A percentile compares a stretch with the other conserved stretches of the same genome.
Evolutionary conservation across 1,140 invertebrate species (phyloP).

Genomic region (Oreohelix idahoensis): DNA sequence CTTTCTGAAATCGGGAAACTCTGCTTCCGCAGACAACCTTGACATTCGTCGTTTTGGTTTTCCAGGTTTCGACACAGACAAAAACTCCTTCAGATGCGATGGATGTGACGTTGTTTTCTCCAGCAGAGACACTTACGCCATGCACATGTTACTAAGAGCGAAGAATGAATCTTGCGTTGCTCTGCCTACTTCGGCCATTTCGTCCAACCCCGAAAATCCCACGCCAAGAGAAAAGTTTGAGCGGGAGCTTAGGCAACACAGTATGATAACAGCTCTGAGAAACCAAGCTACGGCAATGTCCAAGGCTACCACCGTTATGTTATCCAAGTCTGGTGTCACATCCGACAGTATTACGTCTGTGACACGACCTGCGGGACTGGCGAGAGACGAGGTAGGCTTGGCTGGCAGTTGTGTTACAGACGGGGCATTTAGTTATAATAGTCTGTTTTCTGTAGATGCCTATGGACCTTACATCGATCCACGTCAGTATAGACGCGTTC

Average conservation of each 20-base stretch:
- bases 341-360: not conserved
- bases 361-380: not conserved
- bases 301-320: constrained; percentile 13
- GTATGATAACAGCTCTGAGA: constrained; percentile 17
- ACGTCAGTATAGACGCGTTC: constrained; percentile 20
- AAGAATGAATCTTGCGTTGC: constrained; percentile 63
- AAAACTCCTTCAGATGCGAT: constrained; percentile 62
- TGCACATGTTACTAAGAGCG: constrained; percentile 71
- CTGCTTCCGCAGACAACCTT: not conserved
- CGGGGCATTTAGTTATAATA: not conserved
- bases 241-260: constrained; percentile 23
- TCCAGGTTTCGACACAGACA: constrained; percentile 35
- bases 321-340: not conserved
- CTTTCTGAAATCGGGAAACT: not conserved
- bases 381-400: not conserved
- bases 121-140: constrained; percentile 69
- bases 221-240: constrained; percentile 23
- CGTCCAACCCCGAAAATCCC: constrained; percentile 18
- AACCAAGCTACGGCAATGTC: constrained; percentile 9
- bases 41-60: constrained; percentile 29
- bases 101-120: constrained; percentile 63
- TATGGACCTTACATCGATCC: constrained; percentile 34
- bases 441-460: constrained; percentile 23
- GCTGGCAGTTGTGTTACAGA: not conserved
- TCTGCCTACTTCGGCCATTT: constrained; percentile 33